phyloP scores from a whole-genome alignment of 2,113 vertebrate species.

The Nycticryphes semicollaris region DNA sequence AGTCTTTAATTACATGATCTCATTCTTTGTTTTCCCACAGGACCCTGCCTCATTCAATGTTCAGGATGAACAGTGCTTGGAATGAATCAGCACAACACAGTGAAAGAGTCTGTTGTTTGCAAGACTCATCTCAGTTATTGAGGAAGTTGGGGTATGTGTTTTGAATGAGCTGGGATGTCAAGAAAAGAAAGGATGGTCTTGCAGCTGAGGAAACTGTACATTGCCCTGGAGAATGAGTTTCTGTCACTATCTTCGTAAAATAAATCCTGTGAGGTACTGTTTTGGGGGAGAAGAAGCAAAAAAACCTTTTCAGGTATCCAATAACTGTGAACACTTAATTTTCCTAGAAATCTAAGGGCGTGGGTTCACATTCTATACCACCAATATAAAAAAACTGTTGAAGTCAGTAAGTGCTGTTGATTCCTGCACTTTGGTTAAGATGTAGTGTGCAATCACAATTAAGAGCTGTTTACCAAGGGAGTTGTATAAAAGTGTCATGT shows the following conservation, averaged over 20 bases:
- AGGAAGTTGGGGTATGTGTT: slow-evolving; percentile 30
- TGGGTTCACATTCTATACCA: background rate
- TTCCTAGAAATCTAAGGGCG: background rate
- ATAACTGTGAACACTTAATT: background rate
- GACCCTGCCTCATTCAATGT: slow-evolving; percentile 23
- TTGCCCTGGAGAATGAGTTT: background rate
- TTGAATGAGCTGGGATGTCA: slow-evolving; percentile 24
- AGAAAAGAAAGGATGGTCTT: slow-evolving; percentile 31
- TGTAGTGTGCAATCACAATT: background rate
- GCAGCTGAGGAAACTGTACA: slow-evolving; percentile 30
- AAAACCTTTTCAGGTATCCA: background rate
- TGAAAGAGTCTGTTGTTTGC: slow-evolving; percentile 55
- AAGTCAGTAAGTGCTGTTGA: background rate
- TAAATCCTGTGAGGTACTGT: background rate
- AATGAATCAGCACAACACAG: slow-evolving; percentile 39
- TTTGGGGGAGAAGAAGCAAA: background rate
- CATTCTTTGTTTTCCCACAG: slow-evolving; percentile 54
- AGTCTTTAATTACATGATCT: slow-evolving; percentile 55
- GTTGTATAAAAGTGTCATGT: background rate
- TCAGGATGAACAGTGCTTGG: slow-evolving; percentile 28
- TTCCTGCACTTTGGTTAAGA: background rate
- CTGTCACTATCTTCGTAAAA: background rate
- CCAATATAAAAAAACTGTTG: background rate
- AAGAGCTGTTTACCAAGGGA: background rate
- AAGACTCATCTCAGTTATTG: slow-evolving; percentile 33